Conservation (phyloP, 2,797 vertebrate species). For the Buceros bicornis region DNA sequence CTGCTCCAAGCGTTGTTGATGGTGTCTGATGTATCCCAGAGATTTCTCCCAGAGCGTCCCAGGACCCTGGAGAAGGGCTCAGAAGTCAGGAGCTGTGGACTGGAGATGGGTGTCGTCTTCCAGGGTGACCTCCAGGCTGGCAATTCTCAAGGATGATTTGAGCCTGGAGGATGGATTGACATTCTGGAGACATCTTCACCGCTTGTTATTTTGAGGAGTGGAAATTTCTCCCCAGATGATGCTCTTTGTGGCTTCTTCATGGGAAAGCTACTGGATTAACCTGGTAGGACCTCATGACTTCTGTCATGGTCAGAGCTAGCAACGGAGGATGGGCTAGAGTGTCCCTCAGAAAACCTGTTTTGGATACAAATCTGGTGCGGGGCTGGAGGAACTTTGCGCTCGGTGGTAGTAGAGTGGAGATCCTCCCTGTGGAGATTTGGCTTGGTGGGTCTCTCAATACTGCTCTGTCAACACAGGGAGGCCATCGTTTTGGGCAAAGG, state of each 20-base stretch:
- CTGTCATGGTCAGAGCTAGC: accelerated
- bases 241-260: background rate
- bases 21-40: background rate
- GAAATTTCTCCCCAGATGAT: background rate
- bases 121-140: accelerated
- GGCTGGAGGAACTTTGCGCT: background rate
- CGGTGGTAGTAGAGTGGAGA: accelerated
- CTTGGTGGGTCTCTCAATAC: background rate
- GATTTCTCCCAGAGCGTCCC: background rate
- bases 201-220: background rate
- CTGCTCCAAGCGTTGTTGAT: background rate
- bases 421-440: background rate
- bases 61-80: background rate
- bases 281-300: background rate
- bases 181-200: background rate
- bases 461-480: accelerated
- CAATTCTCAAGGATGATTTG: background rate
- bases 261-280: background rate
- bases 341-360: background rate
- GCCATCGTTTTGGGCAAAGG: background rate
- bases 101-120: background rate
- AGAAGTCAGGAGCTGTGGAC: background rate
- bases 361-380: background rate
- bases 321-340: accelerated
- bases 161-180: background rate